Percentiles rank a stretch among this genome's conserved stretches.
phyloP scores from a whole-genome alignment of 2,113 vertebrate species.

The Cyprinodon variegatus region DNA sequence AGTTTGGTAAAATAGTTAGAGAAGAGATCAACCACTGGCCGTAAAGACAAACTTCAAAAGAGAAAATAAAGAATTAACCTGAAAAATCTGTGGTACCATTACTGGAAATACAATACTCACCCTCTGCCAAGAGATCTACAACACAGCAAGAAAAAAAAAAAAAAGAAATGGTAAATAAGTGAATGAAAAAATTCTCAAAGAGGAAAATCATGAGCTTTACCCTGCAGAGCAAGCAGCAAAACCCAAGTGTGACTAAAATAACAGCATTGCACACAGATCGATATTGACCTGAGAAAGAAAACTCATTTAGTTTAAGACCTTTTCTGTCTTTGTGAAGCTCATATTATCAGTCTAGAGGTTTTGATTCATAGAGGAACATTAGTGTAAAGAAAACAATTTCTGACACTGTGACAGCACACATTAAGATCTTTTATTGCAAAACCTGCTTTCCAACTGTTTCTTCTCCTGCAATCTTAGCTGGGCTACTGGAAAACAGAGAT shows the following conservation, averaged over 20 bases:
- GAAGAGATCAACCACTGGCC: neutral
- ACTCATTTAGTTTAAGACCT: too few relatives aligned
- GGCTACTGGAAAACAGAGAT: neutral
- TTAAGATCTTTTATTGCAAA: neutral
- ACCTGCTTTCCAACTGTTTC: neutral
- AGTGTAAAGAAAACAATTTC: neutral
- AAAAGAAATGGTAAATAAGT: neutral
- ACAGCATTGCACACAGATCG: neutral
- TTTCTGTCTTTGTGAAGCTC: neutral
- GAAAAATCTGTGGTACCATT: neutral
- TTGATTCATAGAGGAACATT: neutral
- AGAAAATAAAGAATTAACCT: slow-evolving; percentile 3
- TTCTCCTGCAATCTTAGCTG: neutral
- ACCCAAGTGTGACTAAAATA: neutral
- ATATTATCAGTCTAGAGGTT: neutral
- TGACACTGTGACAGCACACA: neutral
- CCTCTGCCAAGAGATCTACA: slow-evolving; percentile 78
- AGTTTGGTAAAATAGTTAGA: neutral
- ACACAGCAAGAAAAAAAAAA: slow-evolving; percentile 28
- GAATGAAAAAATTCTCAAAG: neutral
- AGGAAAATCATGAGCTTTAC: neutral
- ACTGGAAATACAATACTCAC: slow-evolving; percentile 64
- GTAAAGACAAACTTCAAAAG: neutral
- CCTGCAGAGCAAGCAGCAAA: neutral
- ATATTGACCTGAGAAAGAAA: too few relatives aligned